A percentile compares a stretch with the other conserved stretches of the same genome.
Conservation (phyloP, 2,797 vertebrate species). For the Adrianichthys oophorus region DNA sequence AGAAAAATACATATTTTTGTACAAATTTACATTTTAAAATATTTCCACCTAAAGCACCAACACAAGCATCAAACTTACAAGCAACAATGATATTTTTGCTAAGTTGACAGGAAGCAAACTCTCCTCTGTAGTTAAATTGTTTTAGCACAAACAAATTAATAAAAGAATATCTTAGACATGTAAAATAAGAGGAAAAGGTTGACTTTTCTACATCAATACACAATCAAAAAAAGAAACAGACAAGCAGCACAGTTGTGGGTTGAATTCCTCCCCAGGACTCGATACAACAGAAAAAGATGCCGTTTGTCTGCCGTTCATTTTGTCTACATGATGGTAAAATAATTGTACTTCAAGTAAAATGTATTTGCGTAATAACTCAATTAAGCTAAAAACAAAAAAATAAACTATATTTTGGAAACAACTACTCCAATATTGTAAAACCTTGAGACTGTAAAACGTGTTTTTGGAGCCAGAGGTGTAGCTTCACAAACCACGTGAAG, state of each 20-base stretch:
- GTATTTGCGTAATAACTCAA: no score
- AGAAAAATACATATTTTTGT: constrained; percentile 45
- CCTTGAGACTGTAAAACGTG: constrained; percentile 22
- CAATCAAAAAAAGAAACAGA: not conserved
- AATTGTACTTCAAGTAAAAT: constrained; percentile 31
- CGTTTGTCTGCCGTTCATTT: constrained; percentile 1
- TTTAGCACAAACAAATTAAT: constrained; percentile 9
- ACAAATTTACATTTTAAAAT: constrained; percentile 48
- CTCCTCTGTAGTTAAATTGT: constrained; percentile 17
- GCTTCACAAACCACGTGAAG: constrained; percentile 48
- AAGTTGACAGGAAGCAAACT: constrained; percentile 6
- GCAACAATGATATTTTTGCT: not conserved
- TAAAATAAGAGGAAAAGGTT: constrained; percentile 6
- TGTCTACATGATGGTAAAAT: not conserved
- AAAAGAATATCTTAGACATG: constrained; percentile 23
- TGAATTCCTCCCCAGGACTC: no score
- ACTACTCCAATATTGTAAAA: constrained; percentile 11
- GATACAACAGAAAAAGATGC: not conserved
- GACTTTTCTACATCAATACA: no score
- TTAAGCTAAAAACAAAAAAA: constrained; percentile 15
- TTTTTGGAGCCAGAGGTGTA: constrained; percentile 19
- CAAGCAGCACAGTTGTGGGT: not conserved
- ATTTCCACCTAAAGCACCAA: constrained; percentile 13
- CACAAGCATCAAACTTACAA: not conserved
- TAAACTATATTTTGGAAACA: constrained; percentile 15